These are phyloP conservation scores for Drosophila cracens DNA, from an alignment of 2,888 invertebrate genomes.

Conservation along the genomic window DNA sequence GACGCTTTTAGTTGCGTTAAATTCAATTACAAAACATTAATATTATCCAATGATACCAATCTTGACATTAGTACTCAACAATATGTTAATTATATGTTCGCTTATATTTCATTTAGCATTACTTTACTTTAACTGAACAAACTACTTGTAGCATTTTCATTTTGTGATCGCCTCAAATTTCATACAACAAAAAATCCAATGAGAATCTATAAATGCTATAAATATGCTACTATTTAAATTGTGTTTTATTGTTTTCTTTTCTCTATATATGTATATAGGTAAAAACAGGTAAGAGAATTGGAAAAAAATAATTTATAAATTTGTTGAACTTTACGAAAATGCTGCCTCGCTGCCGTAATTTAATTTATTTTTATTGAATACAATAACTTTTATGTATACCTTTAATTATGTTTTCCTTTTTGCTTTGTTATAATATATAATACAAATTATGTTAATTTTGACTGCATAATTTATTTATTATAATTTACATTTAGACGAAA, in stretches of 20 bases:
- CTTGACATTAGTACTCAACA: constrained; percentile 13
- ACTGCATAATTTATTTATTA: no score
- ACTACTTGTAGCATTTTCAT: constrained; percentile 31
- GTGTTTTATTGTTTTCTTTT: constrained; percentile 5
- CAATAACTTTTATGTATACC: no score
- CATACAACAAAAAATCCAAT: constrained; percentile 21
- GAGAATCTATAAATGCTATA: constrained; percentile 48
- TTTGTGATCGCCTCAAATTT: constrained; percentile 39
- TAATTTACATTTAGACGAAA: no score
- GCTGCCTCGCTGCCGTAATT: not conserved
- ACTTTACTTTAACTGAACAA: constrained; percentile 14
- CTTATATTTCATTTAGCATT: constrained; percentile 18
- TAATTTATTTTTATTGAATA: not conserved
- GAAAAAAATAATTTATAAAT: not conserved
- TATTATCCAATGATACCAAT: constrained; percentile 25
- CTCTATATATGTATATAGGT: not conserved
- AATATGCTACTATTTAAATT: constrained; percentile 43
- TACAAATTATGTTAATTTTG: no score
- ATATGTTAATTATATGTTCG: constrained; percentile 13
- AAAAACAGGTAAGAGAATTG: not conserved
- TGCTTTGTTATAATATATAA: no score
- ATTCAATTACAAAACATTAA: constrained; percentile 14
- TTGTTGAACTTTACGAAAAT: not conserved
- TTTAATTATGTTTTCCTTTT: no score
- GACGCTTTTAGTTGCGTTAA: constrained; percentile 30